A percentile compares a stretch with the other conserved stretches of the same genome.
Evolutionary conservation across 2,113 vertebrate genomes (phyloP).

Genomic region (Paedocypris sp.): DNA sequence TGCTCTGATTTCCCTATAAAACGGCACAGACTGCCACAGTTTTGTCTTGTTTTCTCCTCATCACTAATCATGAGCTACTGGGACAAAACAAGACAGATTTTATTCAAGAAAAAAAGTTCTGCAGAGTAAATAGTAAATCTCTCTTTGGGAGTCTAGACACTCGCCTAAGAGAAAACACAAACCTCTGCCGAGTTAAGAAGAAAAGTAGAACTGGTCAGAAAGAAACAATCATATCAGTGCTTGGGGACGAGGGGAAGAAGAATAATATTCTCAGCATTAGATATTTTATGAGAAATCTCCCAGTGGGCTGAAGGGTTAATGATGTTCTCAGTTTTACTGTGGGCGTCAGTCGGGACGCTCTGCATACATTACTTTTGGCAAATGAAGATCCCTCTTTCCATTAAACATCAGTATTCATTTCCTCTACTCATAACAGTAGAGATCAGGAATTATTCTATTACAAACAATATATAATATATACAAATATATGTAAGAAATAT

Average conservation of each 20-base stretch:
- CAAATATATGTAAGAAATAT: no score
- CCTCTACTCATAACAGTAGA: background rate
- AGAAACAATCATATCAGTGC: background rate
- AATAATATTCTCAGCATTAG: background rate
- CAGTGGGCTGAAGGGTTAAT: background rate
- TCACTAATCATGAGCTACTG: background rate
- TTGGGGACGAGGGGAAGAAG: background rate
- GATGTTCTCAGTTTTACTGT: constrained; percentile 2
- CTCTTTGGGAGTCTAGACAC: background rate
- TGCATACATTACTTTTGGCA: background rate
- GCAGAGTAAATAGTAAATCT: background rate
- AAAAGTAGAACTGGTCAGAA: background rate
- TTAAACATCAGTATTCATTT: background rate
- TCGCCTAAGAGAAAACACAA: background rate
- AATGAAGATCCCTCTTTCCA: background rate
- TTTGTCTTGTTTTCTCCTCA: background rate
- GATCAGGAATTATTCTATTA: no score
- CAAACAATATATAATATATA: no score
- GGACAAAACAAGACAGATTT: background rate
- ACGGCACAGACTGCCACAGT: background rate
- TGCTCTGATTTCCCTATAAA: background rate
- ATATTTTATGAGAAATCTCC: constrained; percentile 10
- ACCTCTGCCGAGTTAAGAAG: background rate
- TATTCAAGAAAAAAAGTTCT: background rate
- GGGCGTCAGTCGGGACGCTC: background rate